Evolutionary conservation across 2,888 invertebrate genomes (phyloP).

Genomic region (Netelia virgata): DNA sequence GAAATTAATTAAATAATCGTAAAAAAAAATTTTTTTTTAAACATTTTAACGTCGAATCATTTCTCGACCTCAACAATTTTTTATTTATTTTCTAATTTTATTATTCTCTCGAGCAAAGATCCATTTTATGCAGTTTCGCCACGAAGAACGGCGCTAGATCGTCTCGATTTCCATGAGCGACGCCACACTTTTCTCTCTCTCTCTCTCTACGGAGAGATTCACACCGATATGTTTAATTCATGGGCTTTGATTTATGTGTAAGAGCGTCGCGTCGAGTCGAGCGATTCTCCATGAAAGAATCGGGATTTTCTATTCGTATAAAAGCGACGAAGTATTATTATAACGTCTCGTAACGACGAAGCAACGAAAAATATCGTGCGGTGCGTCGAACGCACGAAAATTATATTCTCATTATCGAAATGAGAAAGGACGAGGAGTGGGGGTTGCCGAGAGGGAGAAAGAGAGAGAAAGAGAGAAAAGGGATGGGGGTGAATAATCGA

Average conservation of each 20-base stretch:
- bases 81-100: no score
- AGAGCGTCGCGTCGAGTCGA: slow-evolving; percentile 17
- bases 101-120: no score
- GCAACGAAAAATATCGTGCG: not conserved
- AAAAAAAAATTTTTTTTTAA: no score
- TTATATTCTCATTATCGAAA: not conserved
- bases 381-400: slow-evolving; percentile 1
- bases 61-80: no score
- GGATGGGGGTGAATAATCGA: not conserved
- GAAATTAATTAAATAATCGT: no score
- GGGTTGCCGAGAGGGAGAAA: not conserved
- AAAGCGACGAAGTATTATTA: not conserved
- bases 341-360: not conserved
- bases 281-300: not conserved
- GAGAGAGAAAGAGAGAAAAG: not conserved
- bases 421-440: not conserved
- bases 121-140: no score
- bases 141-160: no score
- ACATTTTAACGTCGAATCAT: no score
- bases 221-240: slow-evolving; percentile 11
- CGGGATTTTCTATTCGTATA: not conserved
- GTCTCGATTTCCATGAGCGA: not conserved
- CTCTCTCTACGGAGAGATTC: no score
- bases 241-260: slow-evolving; percentile 17
- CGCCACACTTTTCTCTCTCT: slow-evolving; percentile 13